Evolutionary conservation across 2,888 invertebrate genomes (phyloP).

Genomic region (Latrodectus elegans): DNA sequence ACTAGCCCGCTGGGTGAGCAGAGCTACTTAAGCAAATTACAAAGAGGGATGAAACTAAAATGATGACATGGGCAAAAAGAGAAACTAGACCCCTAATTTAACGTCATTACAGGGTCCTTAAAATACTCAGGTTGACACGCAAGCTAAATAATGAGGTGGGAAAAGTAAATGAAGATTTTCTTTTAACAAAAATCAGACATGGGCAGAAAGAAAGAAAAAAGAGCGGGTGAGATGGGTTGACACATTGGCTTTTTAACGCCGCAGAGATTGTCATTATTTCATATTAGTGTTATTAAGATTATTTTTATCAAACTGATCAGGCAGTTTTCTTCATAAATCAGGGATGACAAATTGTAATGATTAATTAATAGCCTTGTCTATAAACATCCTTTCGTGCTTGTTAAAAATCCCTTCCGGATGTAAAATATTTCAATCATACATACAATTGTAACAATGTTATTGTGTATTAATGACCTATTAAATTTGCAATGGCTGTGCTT

Average conservation of each 20-base stretch:
- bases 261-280: background rate
- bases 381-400: too few species aligned
- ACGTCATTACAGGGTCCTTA: slow-evolving; percentile 28
- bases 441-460: too few species aligned
- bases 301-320: background rate
- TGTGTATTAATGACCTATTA: too few species aligned
- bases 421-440: too few species aligned
- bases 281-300: background rate
- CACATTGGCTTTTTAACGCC: background rate
- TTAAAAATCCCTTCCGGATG: too few species aligned
- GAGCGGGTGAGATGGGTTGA: background rate
- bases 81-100: slow-evolving; percentile 11
- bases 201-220: background rate
- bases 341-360: slow-evolving; percentile 2
- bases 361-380: background rate
- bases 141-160: background rate
- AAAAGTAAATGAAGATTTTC: slow-evolving; percentile 4
- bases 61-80: background rate
- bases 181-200: slow-evolving; percentile 4
- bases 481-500: too few species aligned
- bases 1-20: background rate
- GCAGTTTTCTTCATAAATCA: background rate
- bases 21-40: slow-evolving; percentile 1
- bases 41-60: background rate
- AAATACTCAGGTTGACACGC: slow-evolving; percentile 46